phyloP scores from a whole-genome alignment of 2,888 invertebrate species.

The Trichopoda pennipes region DNA sequence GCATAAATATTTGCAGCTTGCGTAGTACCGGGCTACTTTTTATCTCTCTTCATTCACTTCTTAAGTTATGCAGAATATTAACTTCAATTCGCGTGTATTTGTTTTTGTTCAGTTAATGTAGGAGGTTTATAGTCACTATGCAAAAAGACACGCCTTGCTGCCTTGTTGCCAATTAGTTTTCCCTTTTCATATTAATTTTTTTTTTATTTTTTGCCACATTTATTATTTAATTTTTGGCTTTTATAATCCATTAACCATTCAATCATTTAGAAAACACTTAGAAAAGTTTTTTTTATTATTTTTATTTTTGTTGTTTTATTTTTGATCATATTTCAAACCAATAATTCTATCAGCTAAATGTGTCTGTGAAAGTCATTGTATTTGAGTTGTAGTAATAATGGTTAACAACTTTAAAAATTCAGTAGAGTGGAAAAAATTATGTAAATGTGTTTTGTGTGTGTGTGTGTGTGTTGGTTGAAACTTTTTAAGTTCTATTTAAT shows the following conservation, averaged over 20 bases:
- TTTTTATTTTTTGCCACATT: constrained; percentile 2
- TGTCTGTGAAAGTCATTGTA: constrained; percentile 4
- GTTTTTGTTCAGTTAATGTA: too few relatives aligned
- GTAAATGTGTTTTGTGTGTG: not conserved
- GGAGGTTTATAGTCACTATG: too few relatives aligned
- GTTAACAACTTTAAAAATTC: constrained; percentile 13
- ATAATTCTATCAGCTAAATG: constrained; percentile 27
- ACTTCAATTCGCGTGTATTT: too few relatives aligned
- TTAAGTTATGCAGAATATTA: too few relatives aligned
- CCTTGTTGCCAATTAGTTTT: too few relatives aligned
- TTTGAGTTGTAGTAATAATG: constrained; percentile 15
- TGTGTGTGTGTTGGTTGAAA: not conserved
- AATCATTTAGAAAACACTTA: constrained; percentile 56
- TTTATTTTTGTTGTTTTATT: constrained; percentile 5
- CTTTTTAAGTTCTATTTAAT: constrained; percentile 39
- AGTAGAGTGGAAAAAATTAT: constrained; percentile 32
- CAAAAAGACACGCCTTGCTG: too few relatives aligned
- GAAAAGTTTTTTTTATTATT: constrained; percentile 30
- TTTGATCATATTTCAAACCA: not conserved
- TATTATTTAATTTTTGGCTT: constrained; percentile 35
- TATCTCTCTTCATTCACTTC: too few relatives aligned
- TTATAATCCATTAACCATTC: constrained; percentile 53
- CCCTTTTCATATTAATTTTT: too few relatives aligned
- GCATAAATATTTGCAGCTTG: too few relatives aligned
- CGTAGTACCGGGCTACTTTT: too few relatives aligned